These are phyloP conservation scores for Rhineura floridana DNA, from an alignment of 2,113 vertebrate species.

Conservation along the genomic window DNA sequence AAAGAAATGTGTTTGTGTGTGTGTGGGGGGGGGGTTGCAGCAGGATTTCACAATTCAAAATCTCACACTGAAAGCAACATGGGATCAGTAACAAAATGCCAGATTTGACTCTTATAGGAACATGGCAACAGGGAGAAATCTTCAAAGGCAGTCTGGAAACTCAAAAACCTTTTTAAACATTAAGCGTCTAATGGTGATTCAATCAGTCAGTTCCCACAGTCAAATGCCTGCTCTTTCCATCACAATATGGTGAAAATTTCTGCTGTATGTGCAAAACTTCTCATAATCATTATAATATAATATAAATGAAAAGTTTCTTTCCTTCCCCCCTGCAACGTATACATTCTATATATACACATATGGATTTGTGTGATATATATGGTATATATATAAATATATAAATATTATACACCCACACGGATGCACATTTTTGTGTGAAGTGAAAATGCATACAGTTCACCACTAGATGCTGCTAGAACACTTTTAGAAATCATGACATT, in stretches of 20 bases:
- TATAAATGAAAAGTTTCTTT: neutral
- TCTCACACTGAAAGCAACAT: constrained; percentile 6
- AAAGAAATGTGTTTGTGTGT: no score
- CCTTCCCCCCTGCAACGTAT: constrained; percentile 66
- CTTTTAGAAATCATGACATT: neutral
- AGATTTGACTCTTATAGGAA: constrained; percentile 44
- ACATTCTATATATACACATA: constrained; percentile 74
- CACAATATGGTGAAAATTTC: constrained; percentile 5
- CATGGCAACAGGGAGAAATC: constrained; percentile 23
- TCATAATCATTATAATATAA: constrained; percentile 22
- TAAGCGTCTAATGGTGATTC: neutral
- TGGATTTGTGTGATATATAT: constrained; percentile 70
- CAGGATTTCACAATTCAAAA: constrained; percentile 30
- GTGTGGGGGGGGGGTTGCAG: no score
- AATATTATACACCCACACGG: constrained; percentile 57
- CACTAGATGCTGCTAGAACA: constrained; percentile 65
- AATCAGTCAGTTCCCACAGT: constrained; percentile 14
- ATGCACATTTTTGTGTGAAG: constrained; percentile 36
- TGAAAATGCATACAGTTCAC: constrained; percentile 67
- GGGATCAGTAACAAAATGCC: constrained; percentile 58
- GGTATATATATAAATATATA: constrained; percentile 42
- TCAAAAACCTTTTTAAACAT: neutral
- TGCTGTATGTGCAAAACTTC: constrained; percentile 28
- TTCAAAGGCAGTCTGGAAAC: neutral
- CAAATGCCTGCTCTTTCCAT: neutral